Percentiles rank a stretch among this genome's conserved stretches.
These are phyloP conservation scores for Platycheirus rosarum DNA, from an alignment of 2,888 invertebrate genomes.

Conservation along the genomic window DNA sequence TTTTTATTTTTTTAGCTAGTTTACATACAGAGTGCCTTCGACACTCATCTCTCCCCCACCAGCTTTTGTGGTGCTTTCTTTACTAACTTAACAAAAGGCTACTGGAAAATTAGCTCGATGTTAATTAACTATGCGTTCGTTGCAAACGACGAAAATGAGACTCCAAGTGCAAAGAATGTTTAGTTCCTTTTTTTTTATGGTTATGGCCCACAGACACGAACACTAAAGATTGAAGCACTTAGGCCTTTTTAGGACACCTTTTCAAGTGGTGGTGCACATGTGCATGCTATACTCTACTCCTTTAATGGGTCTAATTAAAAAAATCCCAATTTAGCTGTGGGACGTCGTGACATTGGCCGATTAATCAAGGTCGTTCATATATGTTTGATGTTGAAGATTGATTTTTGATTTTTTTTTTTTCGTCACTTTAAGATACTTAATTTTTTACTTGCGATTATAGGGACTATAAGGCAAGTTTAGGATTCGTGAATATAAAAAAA, in stretches of 20 bases:
- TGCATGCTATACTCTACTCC: neutral
- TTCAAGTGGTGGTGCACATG: neutral
- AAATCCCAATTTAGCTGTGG: slow-evolving; percentile 20
- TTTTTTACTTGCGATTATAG: too few species aligned
- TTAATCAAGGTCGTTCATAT: slow-evolving; percentile 8
- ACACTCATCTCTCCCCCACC: neutral
- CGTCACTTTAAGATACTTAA: too few species aligned
- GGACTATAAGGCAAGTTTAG: too few species aligned
- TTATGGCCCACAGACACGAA: slow-evolving; percentile 3
- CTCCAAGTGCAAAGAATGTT: neutral
- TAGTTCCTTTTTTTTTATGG: slow-evolving; percentile 19
- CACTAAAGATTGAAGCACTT: slow-evolving; percentile 7
- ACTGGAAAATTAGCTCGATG: slow-evolving; percentile 23
- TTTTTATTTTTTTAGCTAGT: slow-evolving; percentile 23
- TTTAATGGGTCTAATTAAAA: slow-evolving; percentile 29
- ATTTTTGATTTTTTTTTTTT: too few species aligned
- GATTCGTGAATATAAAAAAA: too few species aligned
- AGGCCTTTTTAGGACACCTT: slow-evolving; percentile 2
- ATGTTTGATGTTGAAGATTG: neutral
- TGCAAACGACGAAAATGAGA: neutral
- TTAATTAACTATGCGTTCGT: slow-evolving; percentile 23
- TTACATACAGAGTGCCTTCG: neutral
- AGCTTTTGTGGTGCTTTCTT: neutral
- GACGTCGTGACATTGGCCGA: slow-evolving; percentile 12
- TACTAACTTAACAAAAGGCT: slow-evolving; percentile 19